phyloP scores from a whole-genome alignment of 2,113 vertebrate genomes.

The Myrmecophaga tridactyla region DNA sequence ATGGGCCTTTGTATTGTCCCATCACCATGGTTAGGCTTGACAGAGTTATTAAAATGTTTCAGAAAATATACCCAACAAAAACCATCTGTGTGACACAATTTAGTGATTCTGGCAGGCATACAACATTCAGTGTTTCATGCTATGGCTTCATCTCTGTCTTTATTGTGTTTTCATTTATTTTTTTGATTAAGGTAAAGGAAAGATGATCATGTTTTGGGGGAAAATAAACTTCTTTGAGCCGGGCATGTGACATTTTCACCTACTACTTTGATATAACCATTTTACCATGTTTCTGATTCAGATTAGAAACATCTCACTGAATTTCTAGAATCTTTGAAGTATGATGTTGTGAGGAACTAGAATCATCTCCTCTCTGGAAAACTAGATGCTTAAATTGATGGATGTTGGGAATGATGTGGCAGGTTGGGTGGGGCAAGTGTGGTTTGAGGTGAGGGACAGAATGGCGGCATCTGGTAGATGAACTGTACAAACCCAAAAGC shows the following conservation, averaged over 20 bases:
- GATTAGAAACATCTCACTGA: background rate
- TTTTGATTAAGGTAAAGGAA: background rate
- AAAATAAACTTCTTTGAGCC: background rate
- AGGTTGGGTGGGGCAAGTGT: background rate
- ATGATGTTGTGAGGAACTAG: background rate
- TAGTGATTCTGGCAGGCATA: background rate
- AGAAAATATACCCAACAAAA: background rate
- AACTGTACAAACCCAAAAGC: background rate
- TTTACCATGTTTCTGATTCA: background rate
- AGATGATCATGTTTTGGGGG: background rate
- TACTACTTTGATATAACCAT: background rate
- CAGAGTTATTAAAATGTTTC: background rate
- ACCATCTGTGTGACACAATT: fast-evolving
- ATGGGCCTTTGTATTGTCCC: background rate
- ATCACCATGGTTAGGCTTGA: background rate
- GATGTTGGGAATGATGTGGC: background rate
- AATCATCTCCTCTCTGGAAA: background rate
- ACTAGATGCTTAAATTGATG: background rate
- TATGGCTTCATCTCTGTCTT: background rate
- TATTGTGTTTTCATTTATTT: background rate
- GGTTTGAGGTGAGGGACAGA: background rate
- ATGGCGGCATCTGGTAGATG: background rate
- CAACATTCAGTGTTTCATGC: fast-evolving
- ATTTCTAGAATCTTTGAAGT: background rate
- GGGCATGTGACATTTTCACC: background rate